Evolutionary conservation across 2,888 invertebrate genomes (phyloP).

Genomic region (Himalopsyche anomala): DNA sequence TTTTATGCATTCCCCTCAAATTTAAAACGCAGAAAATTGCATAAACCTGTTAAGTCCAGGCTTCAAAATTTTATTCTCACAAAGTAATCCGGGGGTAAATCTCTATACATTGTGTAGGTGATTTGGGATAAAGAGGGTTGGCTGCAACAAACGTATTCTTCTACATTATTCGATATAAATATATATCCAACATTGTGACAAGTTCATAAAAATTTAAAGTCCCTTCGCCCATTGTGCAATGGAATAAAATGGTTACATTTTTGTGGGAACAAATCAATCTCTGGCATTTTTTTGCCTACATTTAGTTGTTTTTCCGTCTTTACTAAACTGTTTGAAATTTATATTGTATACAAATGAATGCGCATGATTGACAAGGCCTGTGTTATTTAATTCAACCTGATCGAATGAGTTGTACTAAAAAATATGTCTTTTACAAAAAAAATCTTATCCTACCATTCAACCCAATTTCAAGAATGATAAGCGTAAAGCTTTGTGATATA

Average conservation of each 20-base stretch:
- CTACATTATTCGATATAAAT: slow-evolving; percentile 52
- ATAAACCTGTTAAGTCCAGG: slow-evolving; percentile 65
- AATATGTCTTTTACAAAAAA: not conserved
- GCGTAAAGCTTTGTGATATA: too few relatives aligned
- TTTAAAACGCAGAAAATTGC: slow-evolving; percentile 64
- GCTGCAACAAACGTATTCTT: slow-evolving; percentile 42
- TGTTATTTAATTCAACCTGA: not conserved
- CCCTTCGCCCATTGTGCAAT: slow-evolving; percentile 50
- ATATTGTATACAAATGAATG: slow-evolving; percentile 19
- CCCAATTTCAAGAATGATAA: too few relatives aligned
- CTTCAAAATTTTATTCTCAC: slow-evolving; percentile 53
- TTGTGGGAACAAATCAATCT: slow-evolving; percentile 52
- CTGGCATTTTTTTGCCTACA: slow-evolving; percentile 38
- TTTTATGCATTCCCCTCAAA: slow-evolving; percentile 50
- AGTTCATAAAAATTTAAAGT: slow-evolving; percentile 65
- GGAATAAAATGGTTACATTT: slow-evolving; percentile 47
- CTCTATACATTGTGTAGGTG: slow-evolving; percentile 60
- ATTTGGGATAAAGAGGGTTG: slow-evolving; percentile 56
- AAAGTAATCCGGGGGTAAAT: slow-evolving; percentile 54
- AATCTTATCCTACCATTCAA: too few relatives aligned
- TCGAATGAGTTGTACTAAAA: not conserved
- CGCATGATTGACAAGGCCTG: slow-evolving; percentile 51
- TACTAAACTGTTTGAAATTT: slow-evolving; percentile 37
- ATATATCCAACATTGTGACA: slow-evolving; percentile 58
- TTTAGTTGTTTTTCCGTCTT: slow-evolving; percentile 15